Conservation (phyloP, 1,140 invertebrate species). For the Heterodera schachtii region DNA sequence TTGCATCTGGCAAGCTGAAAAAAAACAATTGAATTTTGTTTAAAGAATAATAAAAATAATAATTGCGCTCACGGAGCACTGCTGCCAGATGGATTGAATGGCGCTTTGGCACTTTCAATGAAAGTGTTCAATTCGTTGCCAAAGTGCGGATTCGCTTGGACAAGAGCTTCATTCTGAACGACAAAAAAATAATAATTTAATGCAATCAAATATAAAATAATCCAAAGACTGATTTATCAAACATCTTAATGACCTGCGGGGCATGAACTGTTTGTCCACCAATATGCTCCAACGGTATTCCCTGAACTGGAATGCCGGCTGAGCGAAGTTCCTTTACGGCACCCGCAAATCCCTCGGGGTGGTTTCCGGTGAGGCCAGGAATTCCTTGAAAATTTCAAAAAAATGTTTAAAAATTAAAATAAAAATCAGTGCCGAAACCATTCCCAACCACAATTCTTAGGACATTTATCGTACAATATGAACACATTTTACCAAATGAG, state of each 20-base stretch:
- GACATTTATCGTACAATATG: neutral
- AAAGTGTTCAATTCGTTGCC: conserved; percentile 57
- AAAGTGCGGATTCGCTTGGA: conserved; percentile 64
- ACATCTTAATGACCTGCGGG: conserved; percentile 27
- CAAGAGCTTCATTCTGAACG: conserved; percentile 53
- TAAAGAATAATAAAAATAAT: neutral
- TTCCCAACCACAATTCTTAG: too few species aligned
- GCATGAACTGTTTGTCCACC: conserved; percentile 51
- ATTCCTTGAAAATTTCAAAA: conserved; percentile 42
- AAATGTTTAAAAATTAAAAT: too few species aligned
- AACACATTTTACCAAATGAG: conserved; percentile 45
- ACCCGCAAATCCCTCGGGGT: conserved; percentile 64
- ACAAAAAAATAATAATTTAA: conserved; percentile 6
- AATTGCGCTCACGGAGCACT: conserved; percentile 27
- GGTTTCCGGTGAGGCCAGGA: conserved; percentile 62
- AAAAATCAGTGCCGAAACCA: too few species aligned
- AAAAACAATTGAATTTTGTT: neutral
- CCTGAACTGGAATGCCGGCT: conserved; percentile 64
- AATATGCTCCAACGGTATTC: conserved; percentile 57
- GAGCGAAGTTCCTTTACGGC: conserved; percentile 63
- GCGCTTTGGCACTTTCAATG: conserved; percentile 33
- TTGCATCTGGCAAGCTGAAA: conserved; percentile 57
- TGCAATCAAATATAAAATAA: conserved; percentile 13
- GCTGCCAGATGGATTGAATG: conserved; percentile 44
- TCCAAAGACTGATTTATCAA: neutral